These are phyloP conservation scores for Cottoperca gobio DNA, from an alignment of 2,797 vertebrate species.

Conservation along the genomic window DNA sequence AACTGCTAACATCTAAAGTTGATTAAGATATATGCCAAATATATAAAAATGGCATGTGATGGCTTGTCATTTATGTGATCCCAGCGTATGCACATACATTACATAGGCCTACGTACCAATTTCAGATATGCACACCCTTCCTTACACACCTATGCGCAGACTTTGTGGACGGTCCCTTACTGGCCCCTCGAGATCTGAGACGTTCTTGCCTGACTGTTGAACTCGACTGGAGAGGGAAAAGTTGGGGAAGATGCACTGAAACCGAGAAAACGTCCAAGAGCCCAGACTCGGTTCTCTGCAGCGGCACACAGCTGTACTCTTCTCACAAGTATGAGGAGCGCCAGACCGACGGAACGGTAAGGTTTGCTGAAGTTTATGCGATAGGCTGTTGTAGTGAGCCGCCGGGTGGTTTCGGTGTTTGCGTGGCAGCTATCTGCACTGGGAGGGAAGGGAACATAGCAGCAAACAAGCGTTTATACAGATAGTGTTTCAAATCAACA, in stretches of 20 bases:
- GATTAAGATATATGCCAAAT: too few relatives aligned
- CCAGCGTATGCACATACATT: too few relatives aligned
- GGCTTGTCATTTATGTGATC: too few relatives aligned
- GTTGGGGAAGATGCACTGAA: slow-evolving; percentile 28
- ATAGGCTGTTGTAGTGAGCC: neutral
- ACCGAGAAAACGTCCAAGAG: neutral
- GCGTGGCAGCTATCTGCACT: slow-evolving; percentile 65
- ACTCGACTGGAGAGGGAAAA: neutral
- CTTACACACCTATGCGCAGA: slow-evolving; percentile 5
- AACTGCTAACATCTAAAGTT: too few relatives aligned
- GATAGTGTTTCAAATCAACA: neutral
- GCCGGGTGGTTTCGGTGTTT: slow-evolving; percentile 44
- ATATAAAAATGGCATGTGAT: too few relatives aligned
- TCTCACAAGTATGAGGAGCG: slow-evolving; percentile 7
- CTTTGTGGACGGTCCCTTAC: slow-evolving; percentile 62
- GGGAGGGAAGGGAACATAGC: slow-evolving; percentile 9
- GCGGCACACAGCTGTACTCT: slow-evolving; percentile 10
- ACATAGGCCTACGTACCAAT: too few relatives aligned
- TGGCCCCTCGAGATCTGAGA: neutral
- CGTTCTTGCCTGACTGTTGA: slow-evolving; percentile 42
- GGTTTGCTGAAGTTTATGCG: neutral
- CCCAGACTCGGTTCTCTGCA: neutral
- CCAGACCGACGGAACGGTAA: slow-evolving; percentile 26
- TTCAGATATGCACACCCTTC: neutral
- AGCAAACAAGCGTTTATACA: neutral